These are phyloP conservation scores for Nemotelus nigrinus DNA, from an alignment of 2,888 invertebrate species.

Conservation along the genomic window DNA sequence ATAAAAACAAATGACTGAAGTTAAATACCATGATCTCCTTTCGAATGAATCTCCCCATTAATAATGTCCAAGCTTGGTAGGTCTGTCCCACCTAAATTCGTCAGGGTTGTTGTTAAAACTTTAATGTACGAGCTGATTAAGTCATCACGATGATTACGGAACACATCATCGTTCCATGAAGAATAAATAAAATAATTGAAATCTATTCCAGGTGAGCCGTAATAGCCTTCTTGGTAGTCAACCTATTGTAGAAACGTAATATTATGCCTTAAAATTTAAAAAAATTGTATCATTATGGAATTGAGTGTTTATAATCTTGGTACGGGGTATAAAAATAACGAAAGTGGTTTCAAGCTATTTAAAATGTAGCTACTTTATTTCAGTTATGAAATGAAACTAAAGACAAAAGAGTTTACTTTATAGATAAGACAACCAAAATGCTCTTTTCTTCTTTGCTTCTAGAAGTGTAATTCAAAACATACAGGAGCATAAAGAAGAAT, in stretches of 20 bases:
- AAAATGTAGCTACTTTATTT: no score
- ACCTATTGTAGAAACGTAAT: conserved; percentile 52
- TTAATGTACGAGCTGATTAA: conserved; percentile 55
- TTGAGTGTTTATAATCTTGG: no score
- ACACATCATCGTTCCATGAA: conserved; percentile 56
- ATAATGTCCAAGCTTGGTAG: conserved; percentile 57
- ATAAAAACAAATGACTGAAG: background rate
- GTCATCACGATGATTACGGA: conserved; percentile 53
- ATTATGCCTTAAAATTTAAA: no score
- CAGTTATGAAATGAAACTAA: no score
- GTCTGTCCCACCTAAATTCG: conserved; percentile 53
- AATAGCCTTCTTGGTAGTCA: conserved; percentile 59
- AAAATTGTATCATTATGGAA: no score
- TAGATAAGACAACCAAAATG: no score
- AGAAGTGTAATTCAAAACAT: no score
- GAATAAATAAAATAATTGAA: conserved; percentile 58
- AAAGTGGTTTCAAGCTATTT: no score
- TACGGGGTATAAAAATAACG: no score
- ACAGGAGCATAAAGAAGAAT: no score
- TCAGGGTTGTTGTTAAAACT: conserved; percentile 52
- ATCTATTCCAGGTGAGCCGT: conserved; percentile 59
- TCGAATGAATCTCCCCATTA: conserved; percentile 54
- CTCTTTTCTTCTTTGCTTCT: no score
- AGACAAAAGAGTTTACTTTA: no score
- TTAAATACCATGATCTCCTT: conserved; percentile 56